Conservation (phyloP, 2,888 invertebrate species). For the Drosophila diplacantha region DNA sequence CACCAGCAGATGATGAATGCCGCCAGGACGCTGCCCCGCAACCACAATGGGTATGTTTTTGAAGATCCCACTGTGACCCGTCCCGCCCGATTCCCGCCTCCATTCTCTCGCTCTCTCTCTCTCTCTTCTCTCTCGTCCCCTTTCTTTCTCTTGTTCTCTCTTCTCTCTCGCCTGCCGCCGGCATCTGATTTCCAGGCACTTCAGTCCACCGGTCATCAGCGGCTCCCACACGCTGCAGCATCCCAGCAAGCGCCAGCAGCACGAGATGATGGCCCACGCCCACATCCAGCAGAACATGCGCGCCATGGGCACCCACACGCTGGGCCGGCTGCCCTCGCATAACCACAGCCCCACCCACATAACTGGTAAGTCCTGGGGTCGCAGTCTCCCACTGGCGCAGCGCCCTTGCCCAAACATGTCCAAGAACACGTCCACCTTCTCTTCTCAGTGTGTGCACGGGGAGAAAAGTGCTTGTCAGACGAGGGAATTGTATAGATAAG, state of each 20-base stretch:
- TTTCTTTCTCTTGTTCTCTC: constrained; percentile 11
- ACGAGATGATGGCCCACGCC: constrained; percentile 79
- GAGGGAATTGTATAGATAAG: background rate
- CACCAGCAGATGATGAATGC: constrained; percentile 79
- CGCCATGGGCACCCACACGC: constrained; percentile 82
- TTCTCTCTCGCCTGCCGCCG: constrained; percentile 1
- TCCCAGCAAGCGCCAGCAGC: constrained; percentile 77
- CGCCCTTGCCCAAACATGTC: constrained; percentile 10
- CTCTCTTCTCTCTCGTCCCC: constrained; percentile 35
- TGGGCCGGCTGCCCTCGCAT: constrained; percentile 83
- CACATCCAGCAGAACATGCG: constrained; percentile 79
- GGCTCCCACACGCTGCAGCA: constrained; percentile 78
- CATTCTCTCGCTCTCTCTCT: constrained; percentile 38
- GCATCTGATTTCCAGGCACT: constrained; percentile 70
- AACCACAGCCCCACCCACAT: constrained; percentile 81
- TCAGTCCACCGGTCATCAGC: constrained; percentile 78
- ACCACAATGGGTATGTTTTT: constrained; percentile 77
- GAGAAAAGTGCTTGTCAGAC: constrained; percentile 2
- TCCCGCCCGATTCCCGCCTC: constrained; percentile 46
- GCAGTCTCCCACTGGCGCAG: constrained; percentile 3
- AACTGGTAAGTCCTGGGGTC: constrained; percentile 71
- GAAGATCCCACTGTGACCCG: constrained; percentile 29
- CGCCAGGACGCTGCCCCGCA: constrained; percentile 79
- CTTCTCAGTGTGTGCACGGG: constrained; percentile 10
- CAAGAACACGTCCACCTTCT: constrained; percentile 16